A percentile compares a stretch with the other conserved stretches of the same genome.
Conservation (phyloP, 92 coral and sea anemone species). For the Desmophyllum pertusum region DNA sequence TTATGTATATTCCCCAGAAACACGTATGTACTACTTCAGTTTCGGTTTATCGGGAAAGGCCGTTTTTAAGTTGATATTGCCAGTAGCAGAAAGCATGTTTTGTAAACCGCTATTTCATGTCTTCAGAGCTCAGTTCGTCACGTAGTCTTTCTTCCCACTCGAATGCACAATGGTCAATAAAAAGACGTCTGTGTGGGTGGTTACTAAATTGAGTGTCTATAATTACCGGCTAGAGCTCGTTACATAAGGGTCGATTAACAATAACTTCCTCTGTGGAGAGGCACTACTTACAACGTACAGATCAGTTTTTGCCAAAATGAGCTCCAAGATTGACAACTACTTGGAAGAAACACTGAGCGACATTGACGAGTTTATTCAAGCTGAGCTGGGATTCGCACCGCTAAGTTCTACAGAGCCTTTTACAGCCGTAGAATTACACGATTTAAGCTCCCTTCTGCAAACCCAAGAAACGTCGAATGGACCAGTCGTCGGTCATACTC, state of each 20-base stretch:
- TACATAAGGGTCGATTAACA: neutral
- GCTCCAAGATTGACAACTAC: neutral
- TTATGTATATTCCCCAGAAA: no score
- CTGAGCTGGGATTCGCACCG: conserved; percentile 38
- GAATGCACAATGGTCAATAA: no score
- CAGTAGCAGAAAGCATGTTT: neutral
- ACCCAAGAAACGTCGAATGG: neutral
- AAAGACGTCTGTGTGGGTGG: conserved; percentile 5
- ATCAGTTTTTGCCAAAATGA: neutral
- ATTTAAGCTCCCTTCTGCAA: neutral
- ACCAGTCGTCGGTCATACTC: neutral
- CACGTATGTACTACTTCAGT: neutral
- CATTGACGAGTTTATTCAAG: conserved; percentile 42
- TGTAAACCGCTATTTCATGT: neutral
- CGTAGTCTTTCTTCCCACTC: neutral
- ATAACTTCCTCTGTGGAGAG: conserved; percentile 5
- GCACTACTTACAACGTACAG: conserved; percentile 4
- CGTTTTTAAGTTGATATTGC: neutral
- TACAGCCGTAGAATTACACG: conserved; percentile 6
- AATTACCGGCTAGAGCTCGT: neutral
- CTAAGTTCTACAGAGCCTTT: neutral
- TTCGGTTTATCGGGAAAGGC: neutral
- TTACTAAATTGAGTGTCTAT: neutral
- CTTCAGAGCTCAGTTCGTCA: no score
- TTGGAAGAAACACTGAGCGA: conserved; percentile 43